Base-by-base conservation (phyloP, 2,888 invertebrate species). In the Chymomyza amoena region DNA sequence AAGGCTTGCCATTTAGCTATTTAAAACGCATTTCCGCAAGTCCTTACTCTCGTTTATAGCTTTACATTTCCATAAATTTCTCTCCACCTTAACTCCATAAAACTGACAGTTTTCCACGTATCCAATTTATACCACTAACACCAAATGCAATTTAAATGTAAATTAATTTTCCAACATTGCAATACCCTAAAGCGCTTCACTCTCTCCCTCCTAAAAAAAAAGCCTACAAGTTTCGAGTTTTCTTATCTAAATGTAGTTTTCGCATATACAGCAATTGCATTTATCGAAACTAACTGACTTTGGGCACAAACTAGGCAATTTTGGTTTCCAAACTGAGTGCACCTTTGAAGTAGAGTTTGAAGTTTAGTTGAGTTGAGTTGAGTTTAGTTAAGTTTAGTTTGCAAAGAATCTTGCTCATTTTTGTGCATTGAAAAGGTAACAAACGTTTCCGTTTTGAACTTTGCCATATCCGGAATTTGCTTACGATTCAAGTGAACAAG, bases 401-500 rank as follows among this genome's bases (percentile, higher is more conserved):
- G 79, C 73, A 68, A 25, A 13, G 20, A 20, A 62, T 70, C 64
- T 71, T 66, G 68, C 56, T 74, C 50, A 57, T 70, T 69, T 76
- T 72, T 79, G 79, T 18, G 77, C 79, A 79, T 81, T 83, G 77
- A 83, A 77, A 75, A 68, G 70, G 82, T 79, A 71, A 78, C 79
- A 84, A 81, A 84, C 80, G 82, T 78, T 82, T 82, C 80, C 78
- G 84, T 73, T 81, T 79, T 76, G 74, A 84, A 84, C 81, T 82
- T 79, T 84, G 68, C 69, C 76, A 84, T 84, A 84, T 84, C 81
- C 81, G 81, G 54, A 9, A 57, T 57, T 18, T 57, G 20, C 57
- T 57, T 57, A 76, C 80, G 72, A 78, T 80, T 83, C 81, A 83
- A 80, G 39, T 45, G 39, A 45, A 45, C 39, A 45, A 45, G 39